A percentile compares a stretch with the other conserved stretches of the same genome.
These are phyloP conservation scores for Campopleginae sp. DNA, from an alignment of 2,888 invertebrate genomes.

Conservation along the genomic window DNA sequence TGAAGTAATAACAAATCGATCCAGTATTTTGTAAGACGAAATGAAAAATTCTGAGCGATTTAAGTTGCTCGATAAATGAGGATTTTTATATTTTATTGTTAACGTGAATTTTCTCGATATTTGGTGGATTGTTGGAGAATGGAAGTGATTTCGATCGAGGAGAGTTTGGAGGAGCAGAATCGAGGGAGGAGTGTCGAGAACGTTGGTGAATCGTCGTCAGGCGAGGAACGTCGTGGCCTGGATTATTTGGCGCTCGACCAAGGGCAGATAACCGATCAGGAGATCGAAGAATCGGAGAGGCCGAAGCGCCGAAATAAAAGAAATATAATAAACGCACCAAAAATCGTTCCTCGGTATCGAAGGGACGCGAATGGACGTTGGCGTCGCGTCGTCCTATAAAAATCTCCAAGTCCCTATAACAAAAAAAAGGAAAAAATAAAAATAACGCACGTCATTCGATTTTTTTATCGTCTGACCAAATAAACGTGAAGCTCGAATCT, in stretches of 20 bases:
- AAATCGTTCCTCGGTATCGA: neutral
- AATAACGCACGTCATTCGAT: neutral
- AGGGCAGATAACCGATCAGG: neutral
- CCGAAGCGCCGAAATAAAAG: constrained; percentile 6
- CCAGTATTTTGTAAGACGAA: neutral
- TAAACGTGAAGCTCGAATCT: neutral
- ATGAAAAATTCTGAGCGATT: neutral
- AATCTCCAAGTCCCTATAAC: neutral
- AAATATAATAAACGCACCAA: constrained; percentile 9
- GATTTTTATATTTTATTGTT: neutral
- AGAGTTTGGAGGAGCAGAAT: constrained; percentile 39
- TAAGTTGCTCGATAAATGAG: neutral
- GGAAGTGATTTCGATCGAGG: constrained; percentile 55
- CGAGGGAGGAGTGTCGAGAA: neutral
- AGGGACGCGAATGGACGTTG: constrained; percentile 13
- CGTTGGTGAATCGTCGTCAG: constrained; percentile 6
- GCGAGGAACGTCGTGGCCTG: neutral
- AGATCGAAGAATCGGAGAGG: neutral
- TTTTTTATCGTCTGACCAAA: neutral
- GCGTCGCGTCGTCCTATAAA: constrained; percentile 1
- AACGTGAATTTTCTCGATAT: neutral
- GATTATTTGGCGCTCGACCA: neutral
- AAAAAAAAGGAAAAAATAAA: too few species aligned
- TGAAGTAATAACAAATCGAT: neutral
- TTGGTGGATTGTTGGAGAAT: constrained; percentile 9